These are phyloP conservation scores for Acropora yongei DNA, from an alignment of 64 coral and sea anemone species.

Conservation along the genomic window DNA sequence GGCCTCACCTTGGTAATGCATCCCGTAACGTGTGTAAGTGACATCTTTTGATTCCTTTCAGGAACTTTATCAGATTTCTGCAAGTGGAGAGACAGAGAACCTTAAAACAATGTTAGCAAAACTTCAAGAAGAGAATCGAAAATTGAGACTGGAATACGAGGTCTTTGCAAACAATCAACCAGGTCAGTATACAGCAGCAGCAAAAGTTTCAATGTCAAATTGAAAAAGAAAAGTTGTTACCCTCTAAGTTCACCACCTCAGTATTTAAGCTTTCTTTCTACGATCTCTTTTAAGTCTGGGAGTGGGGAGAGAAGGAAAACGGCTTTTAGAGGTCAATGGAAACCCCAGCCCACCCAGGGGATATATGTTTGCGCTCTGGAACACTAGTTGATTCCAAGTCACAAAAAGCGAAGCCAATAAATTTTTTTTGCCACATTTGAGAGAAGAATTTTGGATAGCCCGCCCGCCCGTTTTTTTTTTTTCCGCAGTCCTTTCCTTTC, in stretches of 20 bases:
- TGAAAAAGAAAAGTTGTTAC: too few relatives aligned
- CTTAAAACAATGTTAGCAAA: slow-evolving; percentile 66
- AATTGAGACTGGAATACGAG: slow-evolving; percentile 75
- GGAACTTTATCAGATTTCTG: slow-evolving; percentile 85
- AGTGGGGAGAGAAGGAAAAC: too few relatives aligned
- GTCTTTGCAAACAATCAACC: slow-evolving; percentile 59
- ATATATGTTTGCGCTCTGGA: too few relatives aligned
- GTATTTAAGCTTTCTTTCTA: too few relatives aligned
- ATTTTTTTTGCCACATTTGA: too few relatives aligned
- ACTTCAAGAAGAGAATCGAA: slow-evolving; percentile 90
- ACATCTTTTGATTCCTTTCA: neutral
- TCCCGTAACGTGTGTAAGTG: neutral
- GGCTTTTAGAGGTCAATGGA: too few relatives aligned
- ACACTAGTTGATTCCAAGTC: too few relatives aligned
- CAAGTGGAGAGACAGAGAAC: slow-evolving; percentile 71
- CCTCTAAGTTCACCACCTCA: neutral
- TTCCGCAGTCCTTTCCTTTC: neutral
- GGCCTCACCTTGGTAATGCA: neutral
- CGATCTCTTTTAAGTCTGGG: neutral
- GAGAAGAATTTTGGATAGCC: too few relatives aligned
- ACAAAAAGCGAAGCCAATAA: too few relatives aligned
- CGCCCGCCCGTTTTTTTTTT: too few relatives aligned
- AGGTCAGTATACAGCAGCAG: slow-evolving; percentile 1
- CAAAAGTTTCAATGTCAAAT: neutral
- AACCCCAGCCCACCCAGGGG: too few relatives aligned